A percentile compares a stretch with the other conserved stretches of the same genome.
phyloP scores from a whole-genome alignment of 2,888 invertebrate species.

The Cancer borealis region DNA sequence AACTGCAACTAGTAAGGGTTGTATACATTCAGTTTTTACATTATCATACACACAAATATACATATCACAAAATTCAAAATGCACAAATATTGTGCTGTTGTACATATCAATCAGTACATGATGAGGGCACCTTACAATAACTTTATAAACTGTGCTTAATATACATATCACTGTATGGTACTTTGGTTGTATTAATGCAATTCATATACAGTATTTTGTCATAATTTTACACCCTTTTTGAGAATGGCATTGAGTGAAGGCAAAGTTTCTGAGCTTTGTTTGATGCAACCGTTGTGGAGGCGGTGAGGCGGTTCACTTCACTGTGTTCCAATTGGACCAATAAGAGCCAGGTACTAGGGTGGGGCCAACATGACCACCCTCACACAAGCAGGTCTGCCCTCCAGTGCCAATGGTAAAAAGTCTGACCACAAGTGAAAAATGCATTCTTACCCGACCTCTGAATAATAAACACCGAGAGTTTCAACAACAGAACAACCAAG shows the following conservation, averaged over 20 bases:
- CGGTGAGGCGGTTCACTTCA: neutral
- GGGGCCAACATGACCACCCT: neutral
- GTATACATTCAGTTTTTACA: constrained; percentile 60
- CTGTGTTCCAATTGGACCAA: neutral
- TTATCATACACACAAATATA: constrained; percentile 71
- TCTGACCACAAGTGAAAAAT: constrained; percentile 28
- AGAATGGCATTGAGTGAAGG: constrained; percentile 24
- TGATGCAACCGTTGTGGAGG: neutral
- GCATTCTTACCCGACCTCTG: constrained; percentile 54
- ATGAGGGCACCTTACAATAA: constrained; percentile 36
- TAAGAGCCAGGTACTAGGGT: neutral
- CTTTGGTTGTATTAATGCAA: constrained; percentile 74
- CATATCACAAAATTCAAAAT: constrained; percentile 73
- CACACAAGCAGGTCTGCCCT: neutral
- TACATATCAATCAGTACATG: constrained; percentile 59
- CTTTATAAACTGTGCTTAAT: constrained; percentile 62
- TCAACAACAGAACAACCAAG: constrained; percentile 9
- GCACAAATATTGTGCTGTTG: constrained; percentile 74
- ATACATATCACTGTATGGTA: constrained; percentile 72
- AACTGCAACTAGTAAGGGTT: neutral
- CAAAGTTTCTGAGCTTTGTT: constrained; percentile 25
- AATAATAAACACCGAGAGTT: constrained; percentile 33
- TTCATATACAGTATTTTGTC: constrained; percentile 57
- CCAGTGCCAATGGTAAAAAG: constrained; percentile 21
- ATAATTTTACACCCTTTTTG: constrained; percentile 46